Conservation (phyloP, 2,113 vertebrate genomes). For the human region DNA sequence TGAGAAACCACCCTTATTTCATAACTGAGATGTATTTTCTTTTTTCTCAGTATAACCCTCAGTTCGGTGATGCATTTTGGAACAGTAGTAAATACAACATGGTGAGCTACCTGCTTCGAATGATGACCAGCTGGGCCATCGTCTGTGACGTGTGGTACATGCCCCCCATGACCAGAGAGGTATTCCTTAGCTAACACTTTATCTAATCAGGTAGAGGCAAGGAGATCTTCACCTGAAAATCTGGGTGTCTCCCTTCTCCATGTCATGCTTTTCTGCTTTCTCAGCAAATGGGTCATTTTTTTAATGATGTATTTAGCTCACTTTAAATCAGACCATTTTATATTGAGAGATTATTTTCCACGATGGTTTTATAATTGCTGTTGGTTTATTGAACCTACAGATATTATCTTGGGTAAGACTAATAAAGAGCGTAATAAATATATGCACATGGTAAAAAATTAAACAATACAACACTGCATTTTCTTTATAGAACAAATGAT, state of each 20-base stretch:
- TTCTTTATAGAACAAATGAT: neutral
- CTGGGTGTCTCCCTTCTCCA: neutral
- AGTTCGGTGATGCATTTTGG: constrained; percentile 98
- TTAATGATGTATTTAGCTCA: neutral
- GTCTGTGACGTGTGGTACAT: constrained; percentile 98
- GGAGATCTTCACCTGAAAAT: neutral
- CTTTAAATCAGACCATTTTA: neutral
- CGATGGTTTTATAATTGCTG: neutral
- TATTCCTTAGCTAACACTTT: constrained; percentile 67
- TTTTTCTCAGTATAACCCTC: constrained; percentile 92
- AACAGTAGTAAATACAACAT: constrained; percentile 96
- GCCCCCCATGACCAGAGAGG: constrained; percentile 94
- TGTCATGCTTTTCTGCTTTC: neutral
- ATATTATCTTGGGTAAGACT: neutral
- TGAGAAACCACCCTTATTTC: neutral
- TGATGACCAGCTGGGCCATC: constrained; percentile 98
- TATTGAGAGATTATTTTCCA: constrained; percentile 1
- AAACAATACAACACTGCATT: neutral
- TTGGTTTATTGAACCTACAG: neutral
- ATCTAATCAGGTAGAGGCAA: neutral
- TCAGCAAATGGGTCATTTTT: neutral
- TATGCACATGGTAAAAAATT: neutral
- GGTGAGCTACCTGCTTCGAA: constrained; percentile 94
- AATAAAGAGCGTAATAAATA: neutral
- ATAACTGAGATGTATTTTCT: neutral